phyloP scores from a whole-genome alignment of 2,888 invertebrate genomes.

The Phalera bucephala region DNA sequence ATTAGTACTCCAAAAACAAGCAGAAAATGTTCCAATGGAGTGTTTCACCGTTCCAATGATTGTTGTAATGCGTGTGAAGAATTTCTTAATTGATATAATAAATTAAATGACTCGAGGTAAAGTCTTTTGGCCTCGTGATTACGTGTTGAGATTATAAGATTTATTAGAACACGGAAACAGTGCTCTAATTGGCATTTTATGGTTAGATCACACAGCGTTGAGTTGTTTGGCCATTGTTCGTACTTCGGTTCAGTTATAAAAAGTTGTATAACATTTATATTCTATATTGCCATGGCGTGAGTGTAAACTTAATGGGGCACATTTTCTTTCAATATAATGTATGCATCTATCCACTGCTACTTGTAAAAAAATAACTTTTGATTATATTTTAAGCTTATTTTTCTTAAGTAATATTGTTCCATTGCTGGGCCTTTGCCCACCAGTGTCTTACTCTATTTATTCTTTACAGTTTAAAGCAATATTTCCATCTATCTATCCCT shows the following conservation, averaged over 20 bases:
- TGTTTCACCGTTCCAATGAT: slow-evolving; percentile 31
- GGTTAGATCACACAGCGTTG: slow-evolving; percentile 29
- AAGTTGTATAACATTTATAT: slow-evolving; percentile 20
- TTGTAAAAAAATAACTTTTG: too few relatives aligned
- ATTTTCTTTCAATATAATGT: too few relatives aligned
- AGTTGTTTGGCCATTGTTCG: slow-evolving; percentile 46
- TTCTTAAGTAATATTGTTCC: too few relatives aligned
- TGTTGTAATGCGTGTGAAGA: slow-evolving; percentile 61
- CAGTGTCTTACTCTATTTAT: too few relatives aligned
- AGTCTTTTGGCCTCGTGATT: slow-evolving; percentile 62
- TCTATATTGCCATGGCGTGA: slow-evolving; percentile 4
- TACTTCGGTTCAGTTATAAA: slow-evolving; percentile 48
- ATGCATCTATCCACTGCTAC: too few relatives aligned
- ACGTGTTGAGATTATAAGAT: slow-evolving; percentile 61
- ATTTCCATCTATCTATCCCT: too few relatives aligned
- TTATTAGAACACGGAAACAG: slow-evolving; percentile 59
- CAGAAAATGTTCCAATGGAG: neutral
- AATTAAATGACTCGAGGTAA: slow-evolving; percentile 59
- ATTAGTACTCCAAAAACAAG: neutral
- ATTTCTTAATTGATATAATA: slow-evolving; percentile 74
- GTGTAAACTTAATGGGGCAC: too few relatives aligned
- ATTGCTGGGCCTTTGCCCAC: too few relatives aligned
- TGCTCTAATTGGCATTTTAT: slow-evolving; percentile 69
- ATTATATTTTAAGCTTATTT: too few relatives aligned
- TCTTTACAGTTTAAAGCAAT: too few relatives aligned